Base-by-base conservation (phyloP, 2,113 vertebrate genomes). In the Odocoileus hemionus region DNA sequence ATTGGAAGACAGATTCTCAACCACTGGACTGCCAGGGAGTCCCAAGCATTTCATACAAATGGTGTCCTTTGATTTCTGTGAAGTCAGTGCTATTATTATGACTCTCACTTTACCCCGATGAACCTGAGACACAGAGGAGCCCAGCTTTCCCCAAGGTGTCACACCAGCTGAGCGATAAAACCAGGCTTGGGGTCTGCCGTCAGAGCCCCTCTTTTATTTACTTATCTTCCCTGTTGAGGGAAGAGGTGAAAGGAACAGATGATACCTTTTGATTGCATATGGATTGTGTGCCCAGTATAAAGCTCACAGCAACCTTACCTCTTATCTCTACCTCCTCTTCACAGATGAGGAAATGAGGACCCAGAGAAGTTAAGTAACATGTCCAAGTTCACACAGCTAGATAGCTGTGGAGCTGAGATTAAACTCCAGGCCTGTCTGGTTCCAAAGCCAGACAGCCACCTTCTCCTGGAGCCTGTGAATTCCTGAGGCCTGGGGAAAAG, bases 321-420 rank as follows among this genome's bases (percentile, higher is more conserved):
- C 45, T 54, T 10, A 10, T 13, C 36, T n/a, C 30, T 17, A 7
- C 28, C 13, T 25, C 30, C 47, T 25, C 58, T 76, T 39, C 28
- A 57, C 5, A 15, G 39, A 15, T 28, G 85, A 33, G 47, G 43
- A 52, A 14, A 30, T 33, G 17, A 7, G 19, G 19, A 28, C 13
- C 13, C 80, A 83, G 80, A 90, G 64, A 50, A 43, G 25, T 89
- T 17, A 76, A 61, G 54, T 50, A 17, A n/a, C 60, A 25, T 39
- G 50, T 14, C 47, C 61, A 39, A 28, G 55, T 43, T 84, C 89
- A 94, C 83, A 74, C 57, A 85, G 86, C 50, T 58, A 47, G 76
- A 79, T 87, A 57, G 54, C 39, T 5, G 7, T 8, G 55, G 70
- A 61, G 33, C 64, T 21, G 57, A 45, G 58, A 39, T 89, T 28